phyloP scores from a whole-genome alignment of 2,113 vertebrate genomes.

The Gambusia holbrooki region DNA sequence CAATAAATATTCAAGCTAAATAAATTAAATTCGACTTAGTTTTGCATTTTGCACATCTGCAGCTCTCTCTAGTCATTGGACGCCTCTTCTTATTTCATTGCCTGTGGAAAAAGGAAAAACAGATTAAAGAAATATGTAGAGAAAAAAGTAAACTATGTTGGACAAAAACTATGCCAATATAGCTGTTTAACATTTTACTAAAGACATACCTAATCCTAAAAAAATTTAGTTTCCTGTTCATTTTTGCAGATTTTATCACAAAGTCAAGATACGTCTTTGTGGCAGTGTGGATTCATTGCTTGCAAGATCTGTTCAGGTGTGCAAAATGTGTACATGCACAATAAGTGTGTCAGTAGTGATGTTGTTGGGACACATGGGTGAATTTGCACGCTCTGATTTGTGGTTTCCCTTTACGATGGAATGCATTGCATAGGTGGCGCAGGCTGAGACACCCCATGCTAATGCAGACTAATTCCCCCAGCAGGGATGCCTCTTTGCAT shows the following conservation, averaged over 20 bases:
- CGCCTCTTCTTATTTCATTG: conserved; percentile 8
- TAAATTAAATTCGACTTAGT: conserved; percentile 73
- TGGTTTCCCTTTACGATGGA: conserved; percentile 50
- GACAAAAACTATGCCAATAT: too few species aligned
- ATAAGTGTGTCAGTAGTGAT: conserved; percentile 33
- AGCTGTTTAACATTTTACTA: too few species aligned
- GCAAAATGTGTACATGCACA: conserved; percentile 13
- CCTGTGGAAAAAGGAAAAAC: conserved; percentile 36
- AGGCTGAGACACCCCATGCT: conserved; percentile 29
- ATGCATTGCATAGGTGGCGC: conserved; percentile 23
- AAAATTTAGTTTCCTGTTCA: neutral
- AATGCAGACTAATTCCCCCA: conserved; percentile 40
- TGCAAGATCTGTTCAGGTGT: conserved; percentile 20
- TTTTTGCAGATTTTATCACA: neutral
- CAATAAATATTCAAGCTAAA: conserved; percentile 76
- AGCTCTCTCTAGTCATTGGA: conserved; percentile 7
- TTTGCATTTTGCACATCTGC: conserved; percentile 42
- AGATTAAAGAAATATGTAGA: conserved; percentile 2
- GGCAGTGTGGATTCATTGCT: conserved; percentile 14
- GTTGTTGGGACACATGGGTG: conserved; percentile 37
- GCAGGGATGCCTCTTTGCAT: conserved; percentile 43
- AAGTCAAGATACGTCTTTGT: conserved; percentile 14
- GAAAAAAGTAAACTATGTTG: neutral
- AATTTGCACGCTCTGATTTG: conserved; percentile 17
- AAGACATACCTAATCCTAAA: neutral